Evolutionary conservation across 2,888 invertebrate species (phyloP), one percentile per base, ranked within the genome.

Genomic region (Eugnorisma glareosa): DNA sequence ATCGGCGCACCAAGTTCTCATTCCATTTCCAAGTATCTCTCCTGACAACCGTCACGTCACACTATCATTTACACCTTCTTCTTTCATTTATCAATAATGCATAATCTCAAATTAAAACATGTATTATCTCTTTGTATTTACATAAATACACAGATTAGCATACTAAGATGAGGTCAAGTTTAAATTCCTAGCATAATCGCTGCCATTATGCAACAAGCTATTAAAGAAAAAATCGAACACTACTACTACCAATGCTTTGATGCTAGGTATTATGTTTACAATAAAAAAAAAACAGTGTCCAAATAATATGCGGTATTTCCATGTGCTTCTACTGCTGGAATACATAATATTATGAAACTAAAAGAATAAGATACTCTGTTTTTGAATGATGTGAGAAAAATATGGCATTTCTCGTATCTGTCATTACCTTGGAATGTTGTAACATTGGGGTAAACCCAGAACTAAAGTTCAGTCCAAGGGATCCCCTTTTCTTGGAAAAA

Each of bases 81-180:
- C 37, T 21, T 40, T 40, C 1, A 31, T 59, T 61, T 61, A 10
- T 31, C 21, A 61, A 21, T 57, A 28, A 37, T 81, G n/a, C 13
- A n/a, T 64, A 67, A 81, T 67, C 43, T 59, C 1, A 31, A 67
- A 54, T 57, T 24, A 43, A 68, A 75, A 69, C 21, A 63, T 69
- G 31, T 37, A 18, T 59, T 48, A 69, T 68, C 28, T 68, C 18
- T 69, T 45, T 63, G 51, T 61, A 73, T 67, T 71, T 70, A 54
- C 43, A 74, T 74, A 72, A 74, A 68, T 78, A 61, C 51, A 35
- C 35, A 74, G 45, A 72, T 83, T 75, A 73, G 59, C 74, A 79
- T 86, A 59, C 35, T 37, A 13, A 51, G 59, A 43, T 69, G 86
- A 75, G 86, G 86, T 86, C 86, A 84, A 86, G 84, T 84, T 86